phyloP scores from a whole-genome alignment of 37 sponge, comb jelly and placozoan species.

The Lycopodina hypogea region DNA sequence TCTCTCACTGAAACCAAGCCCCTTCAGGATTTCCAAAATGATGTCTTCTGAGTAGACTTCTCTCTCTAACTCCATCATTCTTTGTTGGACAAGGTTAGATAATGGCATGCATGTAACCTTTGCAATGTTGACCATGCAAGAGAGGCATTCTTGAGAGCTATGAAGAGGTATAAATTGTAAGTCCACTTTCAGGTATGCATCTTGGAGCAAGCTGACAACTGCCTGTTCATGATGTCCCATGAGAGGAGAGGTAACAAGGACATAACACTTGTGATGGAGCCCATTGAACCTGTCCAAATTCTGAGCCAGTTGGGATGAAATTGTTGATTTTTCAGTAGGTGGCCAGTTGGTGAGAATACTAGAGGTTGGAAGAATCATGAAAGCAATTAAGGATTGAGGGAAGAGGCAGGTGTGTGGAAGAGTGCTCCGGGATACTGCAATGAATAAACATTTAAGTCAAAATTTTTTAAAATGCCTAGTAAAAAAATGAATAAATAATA shows the following conservation, averaged over 20 bases:
- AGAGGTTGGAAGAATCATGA: constrained; percentile 49
- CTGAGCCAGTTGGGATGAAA: neutral
- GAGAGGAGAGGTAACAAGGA: constrained; percentile 40
- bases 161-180: constrained; percentile 60
- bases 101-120: constrained; percentile 58
- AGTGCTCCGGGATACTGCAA: constrained; percentile 48
- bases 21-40: constrained; percentile 12
- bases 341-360: constrained; percentile 30
- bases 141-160: constrained; percentile 58
- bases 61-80: constrained; percentile 16
- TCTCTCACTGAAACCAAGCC: constrained; percentile 26
- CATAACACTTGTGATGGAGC: constrained; percentile 57
- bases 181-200: constrained; percentile 11
- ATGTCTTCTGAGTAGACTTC: constrained; percentile 48
- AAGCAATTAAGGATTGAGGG: constrained; percentile 72
- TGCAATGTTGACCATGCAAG: constrained; percentile 53
- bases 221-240: constrained; percentile 31
- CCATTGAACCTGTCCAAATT: constrained; percentile 22
- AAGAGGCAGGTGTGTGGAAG: constrained; percentile 57
- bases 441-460: neutral
- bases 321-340: constrained; percentile 10
- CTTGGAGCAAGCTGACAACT: constrained; percentile 16
- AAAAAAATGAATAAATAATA: neutral
- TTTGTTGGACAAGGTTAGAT: constrained; percentile 23
- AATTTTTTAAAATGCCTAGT: neutral